Base-by-base conservation (phyloP, 2,888 invertebrate species). In the Andrena chrysosceles region DNA sequence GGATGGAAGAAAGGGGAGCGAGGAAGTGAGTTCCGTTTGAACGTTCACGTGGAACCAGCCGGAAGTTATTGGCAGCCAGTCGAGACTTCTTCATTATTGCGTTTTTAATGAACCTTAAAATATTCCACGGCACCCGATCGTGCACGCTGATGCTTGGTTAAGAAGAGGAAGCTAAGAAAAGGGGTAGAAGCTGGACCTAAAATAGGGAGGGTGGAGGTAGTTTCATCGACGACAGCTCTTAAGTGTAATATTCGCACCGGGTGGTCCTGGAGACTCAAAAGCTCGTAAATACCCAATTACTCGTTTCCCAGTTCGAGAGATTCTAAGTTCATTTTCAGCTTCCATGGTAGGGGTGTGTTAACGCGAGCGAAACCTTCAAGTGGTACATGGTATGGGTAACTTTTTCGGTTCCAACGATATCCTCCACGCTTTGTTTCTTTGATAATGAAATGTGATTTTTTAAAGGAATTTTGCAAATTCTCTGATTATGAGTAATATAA, bases 21-120 rank as follows among this genome's bases (percentile, higher is more conserved):
- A 31, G 74, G 35, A 42, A 62, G 29, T 20, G 60, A 66, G 76
- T 78, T 78, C 72, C 77, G 83, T 79, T 80, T 67, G 70, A 76
- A 69, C 54, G 60, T 66, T 66, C 52, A 56, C 67, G 49, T 42
- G 67, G 74, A 79, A 66, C 75, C 49, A 67, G 68, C 66, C 68
- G 79, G 77, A 86, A 89, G 83, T 86, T 86, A 86, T 80, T 33
- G 76, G 86, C 78, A 80, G 78, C 56, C 67, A 69, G 62, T 68
- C 79, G 78, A 84, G 86, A 79, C 88, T 91, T 89, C 89, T 89
- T 89, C 88, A 85, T 90, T 91, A 91, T 90, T 88, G 87, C 84
- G 81, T 85, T 86, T 91, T 90, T 89, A 92, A 90, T 90, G 89
- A 90, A 91, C 88, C 90, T 89, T 90, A 80, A 90, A 90, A 92